A percentile compares a stretch with the other conserved stretches of the same genome.
phyloP scores from a whole-genome alignment of 2,797 vertebrate species.

The Acanthurus lineatus region DNA sequence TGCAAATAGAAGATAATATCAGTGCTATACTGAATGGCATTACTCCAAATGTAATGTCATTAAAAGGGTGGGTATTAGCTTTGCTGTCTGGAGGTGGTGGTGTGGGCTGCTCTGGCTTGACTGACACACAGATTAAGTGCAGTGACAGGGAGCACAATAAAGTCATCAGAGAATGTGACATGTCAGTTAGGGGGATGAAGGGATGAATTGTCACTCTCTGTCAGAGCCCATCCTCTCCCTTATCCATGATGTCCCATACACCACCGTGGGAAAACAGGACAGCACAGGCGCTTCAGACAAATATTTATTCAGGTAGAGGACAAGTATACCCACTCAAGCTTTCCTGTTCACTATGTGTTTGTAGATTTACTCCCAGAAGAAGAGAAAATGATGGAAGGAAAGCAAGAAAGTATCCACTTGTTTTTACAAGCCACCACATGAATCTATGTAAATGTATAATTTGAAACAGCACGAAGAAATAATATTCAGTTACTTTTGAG shows the following conservation, averaged over 20 bases:
- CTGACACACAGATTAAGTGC: slow-evolving; percentile 93
- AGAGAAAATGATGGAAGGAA: slow-evolving; percentile 40
- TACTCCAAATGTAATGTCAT: slow-evolving; percentile 89
- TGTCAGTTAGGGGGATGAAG: slow-evolving; percentile 90
- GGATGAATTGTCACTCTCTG: slow-evolving; percentile 93
- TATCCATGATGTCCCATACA: slow-evolving; percentile 90
- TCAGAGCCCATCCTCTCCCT: slow-evolving; percentile 88
- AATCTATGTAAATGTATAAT: slow-evolving; percentile 2
- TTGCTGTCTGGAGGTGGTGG: slow-evolving; percentile 80
- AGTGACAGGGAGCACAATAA: slow-evolving; percentile 94
- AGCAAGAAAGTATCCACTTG: slow-evolving; percentile 26
- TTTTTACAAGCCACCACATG: slow-evolving; percentile 31
- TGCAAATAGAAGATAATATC: slow-evolving; percentile 91
- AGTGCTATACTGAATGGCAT: slow-evolving; percentile 87
- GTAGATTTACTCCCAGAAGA: slow-evolving; percentile 68
- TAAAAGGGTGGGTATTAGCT: slow-evolving; percentile 91
- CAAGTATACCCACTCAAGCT: slow-evolving; percentile 76
- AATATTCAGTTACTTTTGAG: not conserved
- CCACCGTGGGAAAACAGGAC: slow-evolving; percentile 88
- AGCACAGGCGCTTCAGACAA: slow-evolving; percentile 69
- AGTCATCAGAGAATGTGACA: slow-evolving; percentile 94
- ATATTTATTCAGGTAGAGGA: slow-evolving; percentile 83
- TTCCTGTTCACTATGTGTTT: slow-evolving; percentile 66
- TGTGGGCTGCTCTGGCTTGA: slow-evolving; percentile 82
- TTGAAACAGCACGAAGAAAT: not conserved